Evolutionary conservation across 2,113 vertebrate genomes (phyloP).

Genomic region (Misgurnus mizolepis): DNA sequence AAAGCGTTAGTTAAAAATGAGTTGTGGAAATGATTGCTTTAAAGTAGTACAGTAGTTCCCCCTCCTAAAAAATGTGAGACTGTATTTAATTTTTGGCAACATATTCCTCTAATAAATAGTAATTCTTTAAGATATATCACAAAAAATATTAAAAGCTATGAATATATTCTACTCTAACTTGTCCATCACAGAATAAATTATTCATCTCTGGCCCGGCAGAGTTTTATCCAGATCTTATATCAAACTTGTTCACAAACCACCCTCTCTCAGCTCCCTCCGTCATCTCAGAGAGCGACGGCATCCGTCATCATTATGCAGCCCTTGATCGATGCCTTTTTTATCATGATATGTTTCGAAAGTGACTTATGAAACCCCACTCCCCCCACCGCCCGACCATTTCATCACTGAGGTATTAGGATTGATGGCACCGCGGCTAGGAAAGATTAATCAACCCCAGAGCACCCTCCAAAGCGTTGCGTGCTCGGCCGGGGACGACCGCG

Average conservation of each 20-base stretch:
- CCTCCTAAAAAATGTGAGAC: too few relatives aligned
- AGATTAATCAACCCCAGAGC: conserved; percentile 71
- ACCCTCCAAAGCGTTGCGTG: conserved; percentile 59
- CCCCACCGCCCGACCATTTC: conserved; percentile 64
- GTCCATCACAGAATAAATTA: conserved; percentile 1
- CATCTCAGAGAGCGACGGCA: conserved; percentile 50
- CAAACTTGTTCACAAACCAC: not conserved
- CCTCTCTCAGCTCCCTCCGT: conserved; percentile 37
- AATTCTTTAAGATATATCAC: not conserved
- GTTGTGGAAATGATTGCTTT: not conserved
- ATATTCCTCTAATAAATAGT: too few relatives aligned
- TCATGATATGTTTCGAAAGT: conserved; percentile 63
- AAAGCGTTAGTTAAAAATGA: not conserved
- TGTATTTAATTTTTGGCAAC: too few relatives aligned
- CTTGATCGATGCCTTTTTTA: conserved; percentile 69
- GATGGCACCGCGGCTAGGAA: conserved; percentile 64
- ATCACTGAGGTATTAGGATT: conserved; percentile 73
- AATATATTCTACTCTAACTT: too few relatives aligned
- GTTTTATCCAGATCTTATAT: conserved; percentile 13
- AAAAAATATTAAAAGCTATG: not conserved
- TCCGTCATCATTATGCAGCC: conserved; percentile 60
- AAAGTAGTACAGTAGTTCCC: too few relatives aligned
- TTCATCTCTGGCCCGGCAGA: conserved; percentile 1
- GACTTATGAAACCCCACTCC: conserved; percentile 48
- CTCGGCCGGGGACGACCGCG: conserved; percentile 63